These are phyloP conservation scores for Syndactyla subalaris DNA, from an alignment of 2,797 vertebrate genomes.

Conservation along the genomic window DNA sequence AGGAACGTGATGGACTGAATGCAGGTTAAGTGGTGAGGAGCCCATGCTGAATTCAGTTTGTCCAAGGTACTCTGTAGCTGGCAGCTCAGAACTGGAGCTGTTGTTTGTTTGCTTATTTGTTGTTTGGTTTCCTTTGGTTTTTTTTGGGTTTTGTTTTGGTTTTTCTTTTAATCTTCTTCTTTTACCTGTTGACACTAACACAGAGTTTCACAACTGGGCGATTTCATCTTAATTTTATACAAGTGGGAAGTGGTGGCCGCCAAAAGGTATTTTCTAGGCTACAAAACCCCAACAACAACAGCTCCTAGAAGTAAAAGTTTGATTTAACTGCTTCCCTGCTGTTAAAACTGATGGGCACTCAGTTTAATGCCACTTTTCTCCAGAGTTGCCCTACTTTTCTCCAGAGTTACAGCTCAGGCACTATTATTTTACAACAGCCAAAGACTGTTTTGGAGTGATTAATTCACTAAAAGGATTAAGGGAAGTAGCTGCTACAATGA, in stretches of 20 bases:
- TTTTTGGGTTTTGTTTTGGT: not conserved
- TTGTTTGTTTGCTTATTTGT: not conserved
- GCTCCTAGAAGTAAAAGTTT: not conserved
- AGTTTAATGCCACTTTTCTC: not conserved
- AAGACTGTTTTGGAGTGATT: not conserved
- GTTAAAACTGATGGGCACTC: not conserved
- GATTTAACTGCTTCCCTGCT: not conserved
- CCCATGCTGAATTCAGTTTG: not conserved
- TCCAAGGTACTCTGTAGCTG: not conserved
- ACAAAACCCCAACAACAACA: not conserved
- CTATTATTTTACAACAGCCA: not conserved
- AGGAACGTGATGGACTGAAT: not conserved
- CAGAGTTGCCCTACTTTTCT: not conserved
- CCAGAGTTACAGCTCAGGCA: not conserved
- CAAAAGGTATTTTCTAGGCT: not conserved
- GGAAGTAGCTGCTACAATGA: not conserved
- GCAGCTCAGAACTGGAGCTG: not conserved
- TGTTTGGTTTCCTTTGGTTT: not conserved
- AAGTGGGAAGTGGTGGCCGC: not conserved
- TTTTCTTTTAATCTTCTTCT: not conserved
- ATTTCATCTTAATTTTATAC: not conserved
- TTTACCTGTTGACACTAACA: not conserved
- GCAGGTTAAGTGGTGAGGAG: not conserved
- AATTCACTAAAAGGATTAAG: not conserved
- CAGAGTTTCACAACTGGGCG: not conserved